Percentiles rank a stretch among this genome's conserved stretches.
phyloP scores from a whole-genome alignment of 2,113 vertebrate genomes.

The Myocastor coypus region DNA sequence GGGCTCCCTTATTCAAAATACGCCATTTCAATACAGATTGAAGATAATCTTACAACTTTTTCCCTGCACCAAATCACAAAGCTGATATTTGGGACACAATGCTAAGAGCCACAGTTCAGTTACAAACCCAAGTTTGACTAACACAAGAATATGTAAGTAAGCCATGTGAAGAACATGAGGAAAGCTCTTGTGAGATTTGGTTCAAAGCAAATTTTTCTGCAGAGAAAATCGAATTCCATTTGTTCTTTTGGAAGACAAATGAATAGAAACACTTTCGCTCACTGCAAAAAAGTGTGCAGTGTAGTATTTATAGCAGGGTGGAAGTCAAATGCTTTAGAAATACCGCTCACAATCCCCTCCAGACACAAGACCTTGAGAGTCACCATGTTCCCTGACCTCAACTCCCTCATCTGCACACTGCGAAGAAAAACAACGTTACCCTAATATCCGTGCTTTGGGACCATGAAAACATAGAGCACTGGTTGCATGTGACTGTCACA shows the following conservation, averaged over 20 bases:
- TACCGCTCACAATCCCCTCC: background rate
- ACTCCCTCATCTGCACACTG: background rate
- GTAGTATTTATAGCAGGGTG: background rate
- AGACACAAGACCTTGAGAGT: background rate
- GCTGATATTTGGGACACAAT: background rate
- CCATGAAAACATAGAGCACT: constrained; percentile 8
- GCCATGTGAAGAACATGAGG: background rate
- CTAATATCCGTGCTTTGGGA: background rate
- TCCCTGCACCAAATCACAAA: background rate
- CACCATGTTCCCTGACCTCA: background rate
- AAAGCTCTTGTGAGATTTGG: background rate
- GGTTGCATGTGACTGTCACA: background rate
- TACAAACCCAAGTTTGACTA: background rate
- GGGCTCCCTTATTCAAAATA: background rate
- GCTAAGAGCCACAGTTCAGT: background rate
- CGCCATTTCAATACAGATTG: background rate
- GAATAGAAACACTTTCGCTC: background rate
- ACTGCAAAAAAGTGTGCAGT: background rate
- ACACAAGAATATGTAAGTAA: background rate
- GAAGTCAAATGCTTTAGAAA: background rate
- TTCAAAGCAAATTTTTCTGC: background rate
- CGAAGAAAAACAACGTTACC: background rate
- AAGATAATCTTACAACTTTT: background rate
- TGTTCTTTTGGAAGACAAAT: background rate
- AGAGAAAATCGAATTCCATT: background rate